A percentile compares a stretch with the other conserved stretches of the same genome.
Conservation (phyloP, 1,140 invertebrate genomes). For the Drosophila burlai region DNA sequence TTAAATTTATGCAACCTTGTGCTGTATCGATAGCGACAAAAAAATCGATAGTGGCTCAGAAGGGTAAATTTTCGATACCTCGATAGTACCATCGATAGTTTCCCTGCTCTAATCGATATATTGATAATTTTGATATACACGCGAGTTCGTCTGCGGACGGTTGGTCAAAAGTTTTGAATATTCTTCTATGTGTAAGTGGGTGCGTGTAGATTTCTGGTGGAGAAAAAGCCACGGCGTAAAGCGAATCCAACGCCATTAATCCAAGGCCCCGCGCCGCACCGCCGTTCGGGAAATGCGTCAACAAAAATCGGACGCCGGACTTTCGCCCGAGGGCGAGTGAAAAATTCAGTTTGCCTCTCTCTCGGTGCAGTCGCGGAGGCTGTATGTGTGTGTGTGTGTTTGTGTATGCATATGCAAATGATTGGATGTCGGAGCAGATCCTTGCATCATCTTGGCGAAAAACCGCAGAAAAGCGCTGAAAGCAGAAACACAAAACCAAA, state of each 20-base stretch:
- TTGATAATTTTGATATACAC: too few species aligned
- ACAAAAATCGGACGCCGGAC: slow-evolving; percentile 51
- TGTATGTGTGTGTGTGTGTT: slow-evolving; percentile 39
- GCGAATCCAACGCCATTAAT: slow-evolving; percentile 11
- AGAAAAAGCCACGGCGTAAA: slow-evolving; percentile 34
- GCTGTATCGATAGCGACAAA: too few species aligned
- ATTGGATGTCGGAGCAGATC: slow-evolving; percentile 55
- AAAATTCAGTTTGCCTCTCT: slow-evolving; percentile 48
- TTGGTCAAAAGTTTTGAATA: slow-evolving; percentile 76
- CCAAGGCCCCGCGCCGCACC: slow-evolving; percentile 36
- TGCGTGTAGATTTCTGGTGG: slow-evolving; percentile 60
- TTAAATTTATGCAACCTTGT: too few species aligned
- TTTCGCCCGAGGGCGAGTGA: slow-evolving; percentile 50
- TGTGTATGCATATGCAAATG: slow-evolving; percentile 69
- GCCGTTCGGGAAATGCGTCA: slow-evolving; percentile 13
- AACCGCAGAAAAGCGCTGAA: slow-evolving; percentile 54
- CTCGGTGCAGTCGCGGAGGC: slow-evolving; percentile 58
- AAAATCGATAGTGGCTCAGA: too few species aligned
- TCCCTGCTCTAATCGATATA: too few species aligned
- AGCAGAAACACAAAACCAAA: slow-evolving; percentile 14
- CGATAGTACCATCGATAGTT: too few species aligned
- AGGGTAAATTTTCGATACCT: too few species aligned
- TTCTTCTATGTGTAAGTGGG: slow-evolving; percentile 82
- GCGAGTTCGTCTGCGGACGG: slow-evolving; percentile 69
- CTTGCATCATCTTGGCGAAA: slow-evolving; percentile 76